Evolutionary conservation across 1,140 invertebrate species (phyloP).

Genomic region (Macrobrachium nipponense): DNA sequence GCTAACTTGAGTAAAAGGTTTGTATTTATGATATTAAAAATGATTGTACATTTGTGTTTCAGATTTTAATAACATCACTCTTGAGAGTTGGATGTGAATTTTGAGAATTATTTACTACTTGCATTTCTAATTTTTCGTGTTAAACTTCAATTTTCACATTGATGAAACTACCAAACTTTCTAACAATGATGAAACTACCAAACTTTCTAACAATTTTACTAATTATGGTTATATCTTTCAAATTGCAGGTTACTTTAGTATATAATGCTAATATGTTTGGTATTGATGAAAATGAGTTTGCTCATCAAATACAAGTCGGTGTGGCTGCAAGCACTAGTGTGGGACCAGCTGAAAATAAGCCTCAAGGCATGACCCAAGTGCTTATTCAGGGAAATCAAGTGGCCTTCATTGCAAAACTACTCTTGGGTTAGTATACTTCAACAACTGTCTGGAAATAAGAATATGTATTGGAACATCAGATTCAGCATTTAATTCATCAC

Average conservation of each 20-base stretch:
- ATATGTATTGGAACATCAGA: neutral
- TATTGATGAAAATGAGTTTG: slow-evolving; percentile 82
- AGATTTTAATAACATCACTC: neutral
- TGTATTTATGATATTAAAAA: neutral
- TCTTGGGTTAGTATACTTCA: slow-evolving; percentile 72
- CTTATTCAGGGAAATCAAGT: slow-evolving; percentile 94
- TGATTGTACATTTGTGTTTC: too few relatives aligned
- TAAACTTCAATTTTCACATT: neutral
- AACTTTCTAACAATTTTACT: neutral
- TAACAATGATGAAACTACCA: too few relatives aligned
- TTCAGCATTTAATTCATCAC: neutral
- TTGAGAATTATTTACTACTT: too few relatives aligned
- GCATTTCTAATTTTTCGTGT: too few relatives aligned
- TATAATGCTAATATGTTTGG: slow-evolving; percentile 89
- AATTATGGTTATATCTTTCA: neutral
- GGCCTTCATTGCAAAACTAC: slow-evolving; percentile 78
- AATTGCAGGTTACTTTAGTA: slow-evolving; percentile 83
- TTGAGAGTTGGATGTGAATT: neutral
- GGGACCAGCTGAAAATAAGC: slow-evolving; percentile 76
- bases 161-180: neutral
- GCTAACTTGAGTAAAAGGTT: neutral
- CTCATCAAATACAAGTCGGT: slow-evolving; percentile 83
- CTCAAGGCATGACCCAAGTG: slow-evolving; percentile 75
- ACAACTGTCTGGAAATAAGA: too few relatives aligned
- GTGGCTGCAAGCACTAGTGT: slow-evolving; percentile 89